Evolutionary conservation across 2,797 vertebrate species (phyloP).

Genomic region (Chaetodon trifasciatus): DNA sequence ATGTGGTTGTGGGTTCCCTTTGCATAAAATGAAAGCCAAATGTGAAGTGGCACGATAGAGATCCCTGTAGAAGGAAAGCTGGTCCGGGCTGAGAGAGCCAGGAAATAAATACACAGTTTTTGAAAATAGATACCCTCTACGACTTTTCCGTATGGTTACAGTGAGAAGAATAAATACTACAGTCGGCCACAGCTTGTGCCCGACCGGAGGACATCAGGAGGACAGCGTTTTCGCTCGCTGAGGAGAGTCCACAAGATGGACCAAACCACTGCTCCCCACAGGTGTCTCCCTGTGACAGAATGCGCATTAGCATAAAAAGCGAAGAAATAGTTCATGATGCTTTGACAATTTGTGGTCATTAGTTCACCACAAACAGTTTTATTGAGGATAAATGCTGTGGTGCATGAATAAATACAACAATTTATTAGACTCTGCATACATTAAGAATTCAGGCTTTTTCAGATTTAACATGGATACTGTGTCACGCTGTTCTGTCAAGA

Average conservation of each 20-base stretch:
- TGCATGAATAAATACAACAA: not conserved
- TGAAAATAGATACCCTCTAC: slow-evolving; percentile 52
- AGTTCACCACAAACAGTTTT: not conserved
- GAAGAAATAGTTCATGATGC: not conserved
- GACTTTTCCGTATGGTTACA: slow-evolving; percentile 48
- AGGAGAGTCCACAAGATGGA: not conserved
- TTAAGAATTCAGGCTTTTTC: too few relatives aligned
- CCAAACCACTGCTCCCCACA: not conserved
- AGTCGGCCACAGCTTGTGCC: slow-evolving; percentile 12
- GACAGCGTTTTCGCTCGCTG: not conserved
- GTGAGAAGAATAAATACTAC: slow-evolving; percentile 30
- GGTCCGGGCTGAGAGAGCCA: slow-evolving; percentile 35
- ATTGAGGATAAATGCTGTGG: not conserved
- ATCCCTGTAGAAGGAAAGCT: slow-evolving; percentile 41
- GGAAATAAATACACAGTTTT: slow-evolving; percentile 64
- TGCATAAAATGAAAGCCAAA: slow-evolving; percentile 71
- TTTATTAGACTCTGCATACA: not conserved
- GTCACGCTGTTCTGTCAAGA: not conserved
- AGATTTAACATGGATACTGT: not conserved
- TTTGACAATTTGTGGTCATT: not conserved
- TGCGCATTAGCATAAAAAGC: not conserved
- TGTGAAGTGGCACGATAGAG: slow-evolving; percentile 56
- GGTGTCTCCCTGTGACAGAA: slow-evolving; percentile 6
- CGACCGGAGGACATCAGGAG: not conserved
- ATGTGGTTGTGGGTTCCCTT: slow-evolving; percentile 56